A percentile compares a stretch with the other conserved stretches of the same genome.
Evolutionary conservation across 1,140 invertebrate genomes (phyloP).

Genomic region (Eurosta solidaginis): DNA sequence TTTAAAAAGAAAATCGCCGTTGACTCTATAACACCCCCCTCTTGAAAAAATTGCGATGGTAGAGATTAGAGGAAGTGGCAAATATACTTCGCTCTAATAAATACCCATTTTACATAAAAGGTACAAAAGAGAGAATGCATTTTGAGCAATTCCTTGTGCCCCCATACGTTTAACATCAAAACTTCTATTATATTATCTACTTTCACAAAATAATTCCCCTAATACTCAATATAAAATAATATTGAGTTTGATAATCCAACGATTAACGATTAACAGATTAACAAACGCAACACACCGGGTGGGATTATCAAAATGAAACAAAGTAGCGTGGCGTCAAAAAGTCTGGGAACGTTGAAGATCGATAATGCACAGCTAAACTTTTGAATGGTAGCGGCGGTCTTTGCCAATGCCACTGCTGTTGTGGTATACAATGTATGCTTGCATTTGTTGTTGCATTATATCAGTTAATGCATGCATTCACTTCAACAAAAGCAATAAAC

Average conservation of each 20-base stretch:
- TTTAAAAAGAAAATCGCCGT: too few relatives aligned
- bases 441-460: background rate
- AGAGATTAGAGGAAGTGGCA: too few relatives aligned
- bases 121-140: too few relatives aligned
- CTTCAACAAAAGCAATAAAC: conserved; percentile 10
- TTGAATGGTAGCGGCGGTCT: background rate
- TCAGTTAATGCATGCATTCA: background rate
- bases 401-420: background rate
- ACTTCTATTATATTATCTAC: background rate
- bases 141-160: too few relatives aligned
- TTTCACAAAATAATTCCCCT: background rate
- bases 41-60: too few relatives aligned
- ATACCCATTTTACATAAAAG: too few relatives aligned
- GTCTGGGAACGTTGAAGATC: background rate
- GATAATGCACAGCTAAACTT: background rate
- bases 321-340: conserved; percentile 2
- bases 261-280: conserved; percentile 27
- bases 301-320: background rate
- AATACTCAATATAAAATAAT: background rate
- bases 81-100: too few relatives aligned
- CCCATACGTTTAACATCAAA: too few relatives aligned
- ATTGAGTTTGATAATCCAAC: background rate
- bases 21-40: too few relatives aligned
- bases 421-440: background rate
- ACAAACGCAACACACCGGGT: conserved; percentile 14